Evolutionary conservation across 2,888 invertebrate species (phyloP), one percentile per base, ranked within the genome.

Genomic region (Branchinecta sandiegonensis): DNA sequence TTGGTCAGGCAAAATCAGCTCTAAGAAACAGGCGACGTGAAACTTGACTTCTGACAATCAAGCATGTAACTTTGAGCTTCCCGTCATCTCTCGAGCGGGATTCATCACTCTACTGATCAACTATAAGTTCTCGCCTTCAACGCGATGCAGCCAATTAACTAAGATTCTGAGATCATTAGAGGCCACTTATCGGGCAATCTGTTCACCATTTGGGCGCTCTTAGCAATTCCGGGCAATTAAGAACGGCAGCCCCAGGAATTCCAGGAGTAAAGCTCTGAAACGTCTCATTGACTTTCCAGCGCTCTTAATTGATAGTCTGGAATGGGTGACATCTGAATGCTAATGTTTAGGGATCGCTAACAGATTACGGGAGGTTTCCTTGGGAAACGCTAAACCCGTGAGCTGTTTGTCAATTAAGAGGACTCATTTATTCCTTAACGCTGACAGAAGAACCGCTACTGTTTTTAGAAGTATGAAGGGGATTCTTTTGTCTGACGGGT

Each of bases 171-270:
- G 63, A 56, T 56, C 63, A 56, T 56, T 56, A 56, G 63, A 9
- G 37, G 63, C 63, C 63, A 56, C 63, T 56, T 56, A 56, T 56
- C 63, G 63, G 23, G 63, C 23, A 56, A 56, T 56, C 63, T 56
- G 63, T 56, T 56, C 23, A 23, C 63, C 63, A 56, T 56, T 56
- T 23, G 14, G 23, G 23, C 23, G 63, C 63, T 56, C 63, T n/a
- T 17, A 56, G 63, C 63, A 56, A 56, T 56, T 56, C 63, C 63
- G 63, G 63, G 63, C 63, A 56, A 56, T 56, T 56, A 56, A 56
- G 23, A 56, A 9, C n/a, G 14, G 14, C 23, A 56, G 63, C 63
- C 23, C 23, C 63, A 56, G 63, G 63, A 56, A 56, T 56, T 56
- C 63, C 63, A 56, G 14, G 23, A 56, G 63, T 17, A 56, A 56